Conservation (phyloP, 2,888 invertebrate species). For the Apodemia duryi region DNA sequence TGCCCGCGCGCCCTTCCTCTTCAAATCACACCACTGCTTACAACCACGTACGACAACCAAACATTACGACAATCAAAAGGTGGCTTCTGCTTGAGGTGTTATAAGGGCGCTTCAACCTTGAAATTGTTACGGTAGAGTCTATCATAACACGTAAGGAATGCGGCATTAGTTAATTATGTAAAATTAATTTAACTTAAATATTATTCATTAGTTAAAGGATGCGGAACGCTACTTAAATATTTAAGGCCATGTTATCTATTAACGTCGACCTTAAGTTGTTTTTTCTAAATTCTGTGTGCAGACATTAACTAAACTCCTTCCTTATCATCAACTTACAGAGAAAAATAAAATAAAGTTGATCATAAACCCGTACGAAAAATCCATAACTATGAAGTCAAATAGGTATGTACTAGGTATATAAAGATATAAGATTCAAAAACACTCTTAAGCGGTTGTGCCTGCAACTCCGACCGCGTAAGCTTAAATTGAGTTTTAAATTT, state of each 20-base stretch:
- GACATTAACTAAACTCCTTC: neutral
- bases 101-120: neutral
- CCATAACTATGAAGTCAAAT: too few relatives aligned
- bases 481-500: too few relatives aligned
- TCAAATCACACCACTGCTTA: conserved; percentile 46
- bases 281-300: neutral
- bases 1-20: conserved; percentile 70
- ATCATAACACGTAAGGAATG: neutral
- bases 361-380: neutral
- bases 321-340: neutral
- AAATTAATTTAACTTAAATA: neutral
- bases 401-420: too few relatives aligned
- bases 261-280: neutral
- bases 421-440: too few relatives aligned
- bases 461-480: too few relatives aligned
- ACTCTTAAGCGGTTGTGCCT: too few relatives aligned
- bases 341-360: too few relatives aligned
- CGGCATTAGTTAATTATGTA: neutral
- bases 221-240: neutral
- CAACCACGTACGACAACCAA: conserved; percentile 27
- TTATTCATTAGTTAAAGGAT: neutral
- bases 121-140: neutral
- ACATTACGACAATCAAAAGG: conserved; percentile 18
- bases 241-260: neutral
- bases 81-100: conserved; percentile 14